phyloP scores from a whole-genome alignment of 2,888 invertebrate genomes.

The Ophioninae sp. region DNA sequence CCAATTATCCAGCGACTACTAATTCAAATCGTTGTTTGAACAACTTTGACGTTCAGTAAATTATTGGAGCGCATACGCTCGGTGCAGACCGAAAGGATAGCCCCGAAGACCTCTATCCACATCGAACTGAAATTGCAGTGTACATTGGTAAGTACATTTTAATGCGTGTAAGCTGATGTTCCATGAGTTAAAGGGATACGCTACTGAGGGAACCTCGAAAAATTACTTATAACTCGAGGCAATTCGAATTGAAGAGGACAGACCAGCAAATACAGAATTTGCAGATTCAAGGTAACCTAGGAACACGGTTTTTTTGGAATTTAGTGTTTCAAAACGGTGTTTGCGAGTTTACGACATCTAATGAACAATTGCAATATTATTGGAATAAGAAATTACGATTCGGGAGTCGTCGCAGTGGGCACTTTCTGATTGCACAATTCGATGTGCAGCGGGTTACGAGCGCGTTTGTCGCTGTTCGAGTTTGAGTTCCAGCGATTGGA shows the following conservation, averaged over 20 bases:
- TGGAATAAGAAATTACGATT: too few species aligned
- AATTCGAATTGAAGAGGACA: too few species aligned
- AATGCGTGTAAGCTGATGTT: slow-evolving; percentile 24
- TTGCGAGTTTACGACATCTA: too few species aligned
- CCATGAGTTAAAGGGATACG: slow-evolving; percentile 40
- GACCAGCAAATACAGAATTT: too few species aligned
- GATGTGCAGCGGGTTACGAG: slow-evolving; percentile 22
- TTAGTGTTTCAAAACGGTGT: too few species aligned
- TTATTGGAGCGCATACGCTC: slow-evolving; percentile 57
- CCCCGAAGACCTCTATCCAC: neutral
- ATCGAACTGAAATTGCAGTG: slow-evolving; percentile 16
- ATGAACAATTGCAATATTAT: too few species aligned
- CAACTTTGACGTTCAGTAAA: slow-evolving; percentile 66
- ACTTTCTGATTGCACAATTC: slow-evolving; percentile 58
- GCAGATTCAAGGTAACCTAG: too few species aligned
- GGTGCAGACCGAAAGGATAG: slow-evolving; percentile 10
- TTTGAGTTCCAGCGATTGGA: slow-evolving; percentile 56
- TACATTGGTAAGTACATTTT: neutral
- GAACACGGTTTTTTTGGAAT: too few species aligned
- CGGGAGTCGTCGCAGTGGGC: slow-evolving; percentile 4
- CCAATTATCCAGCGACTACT: slow-evolving; percentile 66
- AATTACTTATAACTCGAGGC: too few species aligned
- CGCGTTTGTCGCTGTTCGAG: neutral
- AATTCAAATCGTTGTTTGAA: slow-evolving; percentile 67
- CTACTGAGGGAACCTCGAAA: too few species aligned